Evolutionary conservation across 2,113 vertebrate genomes (phyloP).

Genomic region (Antechinus stuartii): DNA sequence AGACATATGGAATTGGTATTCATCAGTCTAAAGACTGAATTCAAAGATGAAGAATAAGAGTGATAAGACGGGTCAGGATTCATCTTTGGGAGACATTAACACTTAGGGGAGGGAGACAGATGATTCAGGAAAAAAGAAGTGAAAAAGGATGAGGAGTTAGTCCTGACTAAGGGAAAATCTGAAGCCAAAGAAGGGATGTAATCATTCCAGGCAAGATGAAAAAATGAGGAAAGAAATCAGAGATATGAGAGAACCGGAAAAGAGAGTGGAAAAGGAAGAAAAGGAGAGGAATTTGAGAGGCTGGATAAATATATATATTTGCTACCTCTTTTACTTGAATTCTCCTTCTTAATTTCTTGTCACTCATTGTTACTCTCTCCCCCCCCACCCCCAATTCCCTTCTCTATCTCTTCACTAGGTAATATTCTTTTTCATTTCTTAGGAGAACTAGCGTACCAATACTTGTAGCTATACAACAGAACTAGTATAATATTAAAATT

Average conservation of each 20-base stretch:
- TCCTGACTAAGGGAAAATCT: neutral
- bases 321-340: neutral
- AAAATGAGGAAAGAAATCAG: constrained; percentile 2
- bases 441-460: neutral
- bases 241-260: neutral
- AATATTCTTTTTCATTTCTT: neutral
- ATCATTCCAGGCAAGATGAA: constrained; percentile 22
- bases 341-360: neutral
- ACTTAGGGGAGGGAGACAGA: neutral
- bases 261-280: neutral
- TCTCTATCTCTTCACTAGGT: neutral
- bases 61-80: neutral
- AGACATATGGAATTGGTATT: neutral
- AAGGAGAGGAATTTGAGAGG: neutral
- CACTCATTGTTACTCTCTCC: too few species aligned
- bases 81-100: neutral
- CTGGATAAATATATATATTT: neutral
- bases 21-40: neutral
- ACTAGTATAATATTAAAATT: neutral
- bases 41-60: neutral
- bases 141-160: neutral
- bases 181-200: neutral
- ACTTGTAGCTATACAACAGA: neutral
- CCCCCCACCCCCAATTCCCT: neutral
- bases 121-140: neutral